These are phyloP conservation scores for Xanthostigma xanthostigma DNA, from an alignment of 2,888 invertebrate genomes.

Conservation along the genomic window DNA sequence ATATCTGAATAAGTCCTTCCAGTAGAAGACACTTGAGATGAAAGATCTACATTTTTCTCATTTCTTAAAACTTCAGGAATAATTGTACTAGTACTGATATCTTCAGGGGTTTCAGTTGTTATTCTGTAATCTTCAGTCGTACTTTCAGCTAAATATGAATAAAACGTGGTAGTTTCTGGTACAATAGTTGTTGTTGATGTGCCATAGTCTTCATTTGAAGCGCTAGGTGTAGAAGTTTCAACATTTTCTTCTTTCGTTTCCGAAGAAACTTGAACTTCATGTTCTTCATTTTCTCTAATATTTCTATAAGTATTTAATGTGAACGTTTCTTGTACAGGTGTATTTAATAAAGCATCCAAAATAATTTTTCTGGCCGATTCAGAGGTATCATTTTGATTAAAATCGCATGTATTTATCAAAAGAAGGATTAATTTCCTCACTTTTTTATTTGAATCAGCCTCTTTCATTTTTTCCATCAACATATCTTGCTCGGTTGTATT, in stretches of 20 bases:
- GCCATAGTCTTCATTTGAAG: no score
- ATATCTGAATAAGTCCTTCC: no score
- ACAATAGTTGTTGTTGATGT: not conserved
- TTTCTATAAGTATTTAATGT: not conserved
- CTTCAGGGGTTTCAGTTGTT: not conserved
- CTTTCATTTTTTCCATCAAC: slow-evolving; percentile 66
- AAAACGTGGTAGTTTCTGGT: not conserved
- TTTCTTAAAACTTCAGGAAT: no score
- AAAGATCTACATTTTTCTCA: no score
- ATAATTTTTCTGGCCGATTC: slow-evolving; percentile 54
- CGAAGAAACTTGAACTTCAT: not conserved
- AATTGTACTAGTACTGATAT: not conserved
- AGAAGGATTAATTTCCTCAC: slow-evolving; percentile 58
- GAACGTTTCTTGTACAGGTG: slow-evolving; percentile 30
- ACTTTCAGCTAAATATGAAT: not conserved
- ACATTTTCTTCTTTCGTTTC: no score
- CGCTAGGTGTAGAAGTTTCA: no score
- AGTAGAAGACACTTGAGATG: no score
- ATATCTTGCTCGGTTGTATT: slow-evolving; percentile 61
- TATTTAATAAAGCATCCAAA: slow-evolving; percentile 50
- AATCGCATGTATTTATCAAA: slow-evolving; percentile 60
- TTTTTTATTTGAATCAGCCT: slow-evolving; percentile 61
- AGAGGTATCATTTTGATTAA: slow-evolving; percentile 51
- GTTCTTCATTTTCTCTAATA: not conserved
- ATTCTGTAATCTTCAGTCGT: not conserved